A percentile compares a stretch with the other conserved stretches of the same genome.
Evolutionary conservation across 2,888 invertebrate genomes (phyloP).

Genomic region (Apamea epomidion): DNA sequence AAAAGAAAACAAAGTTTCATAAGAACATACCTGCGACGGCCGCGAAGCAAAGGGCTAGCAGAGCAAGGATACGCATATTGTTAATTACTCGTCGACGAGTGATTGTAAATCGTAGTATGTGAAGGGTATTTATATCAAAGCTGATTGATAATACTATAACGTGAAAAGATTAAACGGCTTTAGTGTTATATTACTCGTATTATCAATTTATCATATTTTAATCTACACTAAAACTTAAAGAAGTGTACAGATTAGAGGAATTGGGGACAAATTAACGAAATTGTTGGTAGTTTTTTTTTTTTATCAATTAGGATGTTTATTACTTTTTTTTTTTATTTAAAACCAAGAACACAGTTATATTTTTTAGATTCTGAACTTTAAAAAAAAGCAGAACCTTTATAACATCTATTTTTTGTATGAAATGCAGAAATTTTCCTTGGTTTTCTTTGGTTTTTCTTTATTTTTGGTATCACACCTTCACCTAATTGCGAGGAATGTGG

Average conservation of each 20-base stretch:
- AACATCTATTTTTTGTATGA: no score
- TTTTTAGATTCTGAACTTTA: no score
- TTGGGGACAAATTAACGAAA: no score
- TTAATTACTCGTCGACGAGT: conserved; percentile 7
- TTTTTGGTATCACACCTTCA: no score
- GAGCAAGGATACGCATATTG: conserved; percentile 37
- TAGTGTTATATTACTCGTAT: not conserved
- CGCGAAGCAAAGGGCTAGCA: conserved; percentile 42
- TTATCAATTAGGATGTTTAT: no score
- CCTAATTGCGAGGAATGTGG: no score
- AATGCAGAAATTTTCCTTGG: no score
- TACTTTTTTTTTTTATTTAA: no score
- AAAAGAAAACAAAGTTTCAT: not conserved
- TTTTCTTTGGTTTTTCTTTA: no score
- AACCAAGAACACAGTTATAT: no score
- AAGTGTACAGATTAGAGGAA: not conserved
- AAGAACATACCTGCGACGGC: conserved; percentile 39
- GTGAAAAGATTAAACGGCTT: not conserved
- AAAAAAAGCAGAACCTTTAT: no score
- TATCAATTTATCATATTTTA: not conserved
- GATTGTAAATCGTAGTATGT: not conserved
- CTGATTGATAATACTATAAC: not conserved
- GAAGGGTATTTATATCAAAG: conserved; percentile 26
- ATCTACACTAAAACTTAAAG: not conserved
- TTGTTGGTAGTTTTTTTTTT: no score